Base-by-base conservation (phyloP, 2,797 vertebrate genomes). In the Spinus olivaceus region DNA sequence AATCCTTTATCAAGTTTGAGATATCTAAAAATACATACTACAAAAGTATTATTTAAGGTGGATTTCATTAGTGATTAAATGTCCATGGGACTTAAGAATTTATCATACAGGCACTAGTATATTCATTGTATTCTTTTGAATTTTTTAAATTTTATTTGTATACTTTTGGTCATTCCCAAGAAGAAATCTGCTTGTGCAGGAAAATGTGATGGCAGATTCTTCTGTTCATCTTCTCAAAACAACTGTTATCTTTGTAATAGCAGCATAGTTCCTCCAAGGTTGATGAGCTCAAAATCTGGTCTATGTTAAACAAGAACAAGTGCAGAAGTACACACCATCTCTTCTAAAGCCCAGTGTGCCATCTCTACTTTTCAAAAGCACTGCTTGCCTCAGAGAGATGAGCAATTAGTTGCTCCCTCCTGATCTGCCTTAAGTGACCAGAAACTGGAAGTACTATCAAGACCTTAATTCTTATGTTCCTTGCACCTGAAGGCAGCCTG, bases 341-440 rank as follows among this genome's bases (percentile, higher is more conserved):
- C 30, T 32, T 64, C 37, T 81, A 37, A 42, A 63, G 37, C 4
- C 3, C 0, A 2, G 4, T 51, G 12, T 2, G 1, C 35, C 12
- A n/a, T 19, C 2, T 50, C 5, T 35, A 28, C 19, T 82, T 92
- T 50, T 49, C 8, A 59, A 54, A 82, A 50, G 21, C 6, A 9
- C 42, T 4, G 0, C 8, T 61, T 82, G 10, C 30, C 17, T 63
- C 24, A 66, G 24, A 67, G 13, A 70, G 2, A 46, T 11, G 21
- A 20, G 12, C 1, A 6, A 24, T 42, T 24, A 35, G 16, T 18
- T 51, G 0, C 18, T 70, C 28, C 27, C 6, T 73, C 22, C 24
- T 78, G 25, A 49, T 57, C 74, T 6, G 1, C 15, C 5, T 46
- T 32, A 23, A 28, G 18, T 23, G 18, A 69, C 5, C 10, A 66